Evolutionary conservation across 2,797 vertebrate species (phyloP), one percentile per base, ranked within the genome.

Genomic region (Poeciliopsis gracilis): DNA sequence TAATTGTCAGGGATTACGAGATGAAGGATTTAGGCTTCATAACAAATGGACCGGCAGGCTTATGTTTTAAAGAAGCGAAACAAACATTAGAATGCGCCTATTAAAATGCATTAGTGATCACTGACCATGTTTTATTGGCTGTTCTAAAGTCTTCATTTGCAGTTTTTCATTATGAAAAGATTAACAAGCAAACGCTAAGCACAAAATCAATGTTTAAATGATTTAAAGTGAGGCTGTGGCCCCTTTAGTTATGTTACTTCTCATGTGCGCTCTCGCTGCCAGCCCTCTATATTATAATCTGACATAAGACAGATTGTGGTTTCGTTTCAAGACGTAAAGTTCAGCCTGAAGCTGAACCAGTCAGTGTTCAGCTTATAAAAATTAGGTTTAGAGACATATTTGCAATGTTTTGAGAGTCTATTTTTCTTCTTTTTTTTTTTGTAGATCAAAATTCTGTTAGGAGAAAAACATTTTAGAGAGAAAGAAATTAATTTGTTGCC

Each of bases 151-250:
- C 92, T 94, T 92, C 90, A 93, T 94, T 94, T 93, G 87, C 89
- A 92, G 87, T 91, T 91, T 93, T 93, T 91, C 90, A 90, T 93
- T 92, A 92, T 82, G 51, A 90, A 94, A 93, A 92, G 91, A 94
- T 93, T 93, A 93, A 91, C 91, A 93, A 91, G 91, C 90, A 84
- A 77, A 86, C 90, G 87, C 84, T 1, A 82, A 90, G 89, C 90
- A 92, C 86, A 93, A 93, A 94, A 94, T 94, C 92, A 92, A 94
- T 94, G 92, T 93, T 92, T 92, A 91, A 94, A 94, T 94, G 91
- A 94, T 93, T 94, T 93, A 92, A 92, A 93, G 88, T 86, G 90
- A 89, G 89, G 85, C 90, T 88, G 85, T 84, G 80, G 80, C 90
- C 89, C 76, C 90, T 89, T 91, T 90, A 87, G 92, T 88, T 92